Evolutionary conservation across 2,113 vertebrate genomes (phyloP).

Genomic region (Catharus bicknelli): DNA sequence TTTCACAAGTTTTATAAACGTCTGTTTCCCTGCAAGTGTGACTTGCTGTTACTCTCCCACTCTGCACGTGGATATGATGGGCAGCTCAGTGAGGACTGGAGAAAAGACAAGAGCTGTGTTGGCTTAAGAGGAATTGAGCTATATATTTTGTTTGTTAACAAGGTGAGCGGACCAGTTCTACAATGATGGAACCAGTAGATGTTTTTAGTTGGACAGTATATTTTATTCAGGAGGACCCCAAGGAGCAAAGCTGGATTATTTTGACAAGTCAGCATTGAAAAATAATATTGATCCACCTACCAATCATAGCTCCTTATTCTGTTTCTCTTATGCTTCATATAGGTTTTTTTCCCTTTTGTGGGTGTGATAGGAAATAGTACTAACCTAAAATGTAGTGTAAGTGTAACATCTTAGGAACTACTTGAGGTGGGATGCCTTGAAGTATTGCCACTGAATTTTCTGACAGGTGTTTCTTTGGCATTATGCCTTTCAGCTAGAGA

Average conservation of each 20-base stretch:
- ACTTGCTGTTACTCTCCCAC: background rate
- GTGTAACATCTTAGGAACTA: background rate
- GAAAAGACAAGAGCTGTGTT: background rate
- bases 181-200: rapidly evolving
- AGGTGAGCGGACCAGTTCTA: background rate
- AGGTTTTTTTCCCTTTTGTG: background rate
- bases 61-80: background rate
- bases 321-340: background rate
- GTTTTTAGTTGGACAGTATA: background rate
- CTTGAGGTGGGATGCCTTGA: background rate
- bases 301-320: background rate
- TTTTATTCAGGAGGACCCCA: background rate
- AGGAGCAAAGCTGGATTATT: background rate
- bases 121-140: background rate
- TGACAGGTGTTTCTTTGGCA: background rate
- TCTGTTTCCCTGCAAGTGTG: background rate
- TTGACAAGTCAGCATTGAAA: background rate
- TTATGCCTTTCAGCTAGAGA: background rate
- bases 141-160: background rate
- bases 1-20: background rate
- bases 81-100: background rate
- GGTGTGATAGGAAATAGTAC: background rate
- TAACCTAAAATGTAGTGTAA: background rate
- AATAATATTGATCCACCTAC: background rate
- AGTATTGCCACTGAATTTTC: background rate